Conservation (phyloP, 2,113 vertebrate genomes). For the Pangasianodon gigas region DNA sequence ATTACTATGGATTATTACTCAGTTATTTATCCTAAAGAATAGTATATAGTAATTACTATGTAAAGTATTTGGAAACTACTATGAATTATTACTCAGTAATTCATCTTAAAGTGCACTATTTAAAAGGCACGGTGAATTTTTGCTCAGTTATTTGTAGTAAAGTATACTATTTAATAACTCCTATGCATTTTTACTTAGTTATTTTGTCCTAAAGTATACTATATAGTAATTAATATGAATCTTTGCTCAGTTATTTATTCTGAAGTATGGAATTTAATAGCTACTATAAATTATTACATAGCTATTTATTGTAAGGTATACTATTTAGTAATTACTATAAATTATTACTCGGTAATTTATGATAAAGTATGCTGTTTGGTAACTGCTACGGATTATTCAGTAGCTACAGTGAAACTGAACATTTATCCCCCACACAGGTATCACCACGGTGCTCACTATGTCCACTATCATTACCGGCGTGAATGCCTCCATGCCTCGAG, state of each 20-base stretch:
- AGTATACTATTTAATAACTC: not conserved
- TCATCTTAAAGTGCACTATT: too few relatives aligned
- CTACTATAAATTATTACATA: not conserved
- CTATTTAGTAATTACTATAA: not conserved
- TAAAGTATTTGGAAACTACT: not conserved
- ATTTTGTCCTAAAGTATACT: not conserved
- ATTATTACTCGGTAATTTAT: not conserved
- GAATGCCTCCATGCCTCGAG: conserved; percentile 78
- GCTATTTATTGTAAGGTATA: not conserved
- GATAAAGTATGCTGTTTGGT: not conserved
- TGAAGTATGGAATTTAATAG: not conserved
- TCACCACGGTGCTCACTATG: conserved; percentile 92
- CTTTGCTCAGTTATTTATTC: not conserved
- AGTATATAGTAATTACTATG: too few relatives aligned
- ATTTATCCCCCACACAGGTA: conserved; percentile 71
- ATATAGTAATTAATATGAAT: not conserved
- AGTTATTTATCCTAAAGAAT: not conserved
- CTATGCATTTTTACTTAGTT: not conserved
- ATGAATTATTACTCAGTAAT: not conserved
- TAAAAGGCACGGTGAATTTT: too few relatives aligned
- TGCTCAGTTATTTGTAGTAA: not conserved
- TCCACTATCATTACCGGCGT: conserved; percentile 87
- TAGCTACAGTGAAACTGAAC: not conserved
- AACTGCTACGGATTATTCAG: too few relatives aligned
- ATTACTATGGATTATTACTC: not conserved